Evolutionary conservation across 2,113 vertebrate species (phyloP), one percentile per base, ranked within the genome.

Genomic region (Semicossyphus pulcher): DNA sequence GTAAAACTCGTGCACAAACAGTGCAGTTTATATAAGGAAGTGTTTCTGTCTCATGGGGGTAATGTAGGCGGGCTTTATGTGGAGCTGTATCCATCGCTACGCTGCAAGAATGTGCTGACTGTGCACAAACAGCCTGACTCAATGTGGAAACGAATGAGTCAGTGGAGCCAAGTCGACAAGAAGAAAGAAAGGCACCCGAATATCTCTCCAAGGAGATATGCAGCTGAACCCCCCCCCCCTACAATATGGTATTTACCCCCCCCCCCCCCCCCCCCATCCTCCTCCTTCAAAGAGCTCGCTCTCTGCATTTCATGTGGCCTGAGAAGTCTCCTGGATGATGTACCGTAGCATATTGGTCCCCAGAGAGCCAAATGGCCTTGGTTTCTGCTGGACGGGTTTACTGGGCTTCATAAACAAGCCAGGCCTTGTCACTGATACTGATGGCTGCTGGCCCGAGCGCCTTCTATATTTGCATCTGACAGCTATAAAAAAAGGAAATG

Each of bases 81-180:
- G 36, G 80, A 62, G 77, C 71, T 63, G 83, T 83, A 87, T 73
- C 84, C 84, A 80, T 83, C 52, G 52, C 73, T 52, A 63, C 71
- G 48, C 78, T 78, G 65, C 65, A 89, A 44, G 87, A 91, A 91
- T 90, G 88, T 86, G 90, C 90, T 88, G 90, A 91, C 79, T 89
- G 63, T 80, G 81, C 80, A 80, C 84, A 86, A 88, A 90, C 83
- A 81, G 62, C 72, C 70, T 91, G 90, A 91, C 90, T 91, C 85
- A 84, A 91, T 82, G 75, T 88, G 88, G 88, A 89, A 90, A 90
- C 80, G 29, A 82, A 25, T 83, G 80, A 89, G 82, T 88, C 86
- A 83, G 64, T 80, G 76, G 34, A 87, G 86, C 87, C 89, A 84
- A 89, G 79, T 72, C 11, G 20, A 85, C 42, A 1, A 81, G 76